phyloP scores from a whole-genome alignment of 2,888 invertebrate species.

The Lochmaea crataegi region DNA sequence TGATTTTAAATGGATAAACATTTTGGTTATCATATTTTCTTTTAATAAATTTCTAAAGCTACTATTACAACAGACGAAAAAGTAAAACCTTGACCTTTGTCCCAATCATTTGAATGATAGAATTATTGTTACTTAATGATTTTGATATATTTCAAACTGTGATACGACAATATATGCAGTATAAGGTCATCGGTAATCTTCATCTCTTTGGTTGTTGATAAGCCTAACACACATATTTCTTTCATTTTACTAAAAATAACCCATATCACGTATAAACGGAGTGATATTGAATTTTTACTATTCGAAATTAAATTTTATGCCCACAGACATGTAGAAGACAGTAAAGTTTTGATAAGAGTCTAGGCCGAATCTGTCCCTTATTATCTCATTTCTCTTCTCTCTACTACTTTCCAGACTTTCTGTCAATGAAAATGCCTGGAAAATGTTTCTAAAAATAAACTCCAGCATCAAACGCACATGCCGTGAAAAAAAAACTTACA shows the following conservation, averaged over 20 bases:
- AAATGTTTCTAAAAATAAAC: slow-evolving; percentile 31
- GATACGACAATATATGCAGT: not conserved
- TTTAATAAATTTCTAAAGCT: too few relatives aligned
- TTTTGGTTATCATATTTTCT: too few relatives aligned
- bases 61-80: not conserved
- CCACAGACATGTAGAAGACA: too few relatives aligned
- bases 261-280: not conserved
- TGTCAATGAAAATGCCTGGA: slow-evolving; percentile 23
- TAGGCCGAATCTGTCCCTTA: slow-evolving; percentile 4
- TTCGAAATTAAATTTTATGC: too few relatives aligned
- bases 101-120: not conserved
- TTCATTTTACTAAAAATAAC: not conserved
- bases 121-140: not conserved
- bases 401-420: slow-evolving; percentile 25
- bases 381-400: slow-evolving; percentile 22
- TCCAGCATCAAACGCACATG: slow-evolving; percentile 25
- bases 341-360: not conserved
- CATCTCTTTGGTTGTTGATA: not conserved
- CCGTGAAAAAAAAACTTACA: too few relatives aligned
- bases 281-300: not conserved
- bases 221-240: not conserved
- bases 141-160: not conserved
- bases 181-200: not conserved
- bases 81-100: not conserved
- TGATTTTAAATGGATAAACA: too few relatives aligned